Conservation (phyloP, 2,797 vertebrate genomes). For the Arctocebus calabarensis region DNA sequence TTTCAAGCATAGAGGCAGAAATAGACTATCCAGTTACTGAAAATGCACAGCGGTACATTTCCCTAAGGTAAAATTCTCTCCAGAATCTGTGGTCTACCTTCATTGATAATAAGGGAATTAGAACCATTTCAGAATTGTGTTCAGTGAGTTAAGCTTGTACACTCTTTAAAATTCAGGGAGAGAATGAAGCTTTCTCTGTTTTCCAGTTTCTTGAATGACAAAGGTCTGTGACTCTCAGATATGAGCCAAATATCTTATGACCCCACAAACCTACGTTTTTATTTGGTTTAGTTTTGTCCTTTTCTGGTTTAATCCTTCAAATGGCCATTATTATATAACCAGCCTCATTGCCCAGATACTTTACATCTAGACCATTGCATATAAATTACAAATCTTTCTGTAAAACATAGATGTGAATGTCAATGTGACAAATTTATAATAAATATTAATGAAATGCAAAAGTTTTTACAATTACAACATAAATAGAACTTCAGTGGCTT, state of each 20-base stretch:
- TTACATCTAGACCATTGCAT: constrained; percentile 25
- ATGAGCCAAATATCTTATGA: constrained; percentile 35
- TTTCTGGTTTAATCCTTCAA: constrained; percentile 44
- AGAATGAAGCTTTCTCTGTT: constrained; percentile 65
- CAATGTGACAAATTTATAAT: background rate
- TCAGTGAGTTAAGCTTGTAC: constrained; percentile 81
- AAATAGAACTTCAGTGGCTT: background rate
- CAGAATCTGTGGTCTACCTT: constrained; percentile 74
- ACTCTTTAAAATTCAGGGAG: constrained; percentile 73
- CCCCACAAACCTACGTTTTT: background rate
- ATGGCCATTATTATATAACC: background rate
- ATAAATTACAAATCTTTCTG: background rate
- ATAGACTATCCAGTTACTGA: constrained; percentile 85
- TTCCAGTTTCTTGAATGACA: constrained; percentile 52
- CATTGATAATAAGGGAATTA: constrained; percentile 84
- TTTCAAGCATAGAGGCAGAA: constrained; percentile 84
- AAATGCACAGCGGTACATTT: constrained; percentile 83
- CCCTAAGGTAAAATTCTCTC: constrained; percentile 84
- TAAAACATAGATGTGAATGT: background rate
- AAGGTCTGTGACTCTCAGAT: background rate
- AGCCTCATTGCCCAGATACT: background rate
- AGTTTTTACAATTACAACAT: background rate
- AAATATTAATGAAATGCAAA: constrained; percentile 19
- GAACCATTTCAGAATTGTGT: constrained; percentile 76
- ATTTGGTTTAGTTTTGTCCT: constrained; percentile 35